A percentile compares a stretch with the other conserved stretches of the same genome.
phyloP scores from a whole-genome alignment of 2,113 vertebrate species.

The Loxodonta africana region DNA sequence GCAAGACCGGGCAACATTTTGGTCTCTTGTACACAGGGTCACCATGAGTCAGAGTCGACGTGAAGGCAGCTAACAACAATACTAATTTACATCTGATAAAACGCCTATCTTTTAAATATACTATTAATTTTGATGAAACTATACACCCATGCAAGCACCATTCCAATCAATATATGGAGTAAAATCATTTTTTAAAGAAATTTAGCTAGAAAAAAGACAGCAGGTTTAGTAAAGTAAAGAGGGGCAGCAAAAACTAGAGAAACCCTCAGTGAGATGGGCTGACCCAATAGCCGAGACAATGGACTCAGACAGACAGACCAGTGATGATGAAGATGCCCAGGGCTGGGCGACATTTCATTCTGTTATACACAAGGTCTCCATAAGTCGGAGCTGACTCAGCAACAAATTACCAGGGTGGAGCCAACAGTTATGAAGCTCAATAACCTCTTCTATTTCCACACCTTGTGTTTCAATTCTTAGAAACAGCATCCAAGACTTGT shows the following conservation, averaged over 20 bases:
- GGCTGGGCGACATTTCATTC: neutral
- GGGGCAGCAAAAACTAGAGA: neutral
- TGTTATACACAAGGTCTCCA: neutral
- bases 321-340: neutral
- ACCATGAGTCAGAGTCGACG: neutral
- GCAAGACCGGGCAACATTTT: neutral
- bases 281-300: neutral
- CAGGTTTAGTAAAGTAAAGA: neutral
- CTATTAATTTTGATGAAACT: neutral
- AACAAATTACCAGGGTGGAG: neutral
- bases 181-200: slow-evolving; percentile 16
- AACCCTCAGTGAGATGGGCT: neutral
- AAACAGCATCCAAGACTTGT: slow-evolving; percentile 24
- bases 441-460: slow-evolving; percentile 20
- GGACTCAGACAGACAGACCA: neutral
- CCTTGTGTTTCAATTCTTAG: slow-evolving; percentile 36
- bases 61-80: neutral
- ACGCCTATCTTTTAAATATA: neutral
- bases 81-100: slow-evolving; percentile 8
- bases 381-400: neutral
- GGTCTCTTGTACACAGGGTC: neutral
- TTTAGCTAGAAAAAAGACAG: neutral
- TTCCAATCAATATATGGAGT: neutral
- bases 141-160: neutral
- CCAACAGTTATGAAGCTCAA: slow-evolving; percentile 7